Evolutionary conservation across 2,113 vertebrate genomes (phyloP).

Genomic region (Cyanoramphus novaezelandiae): DNA sequence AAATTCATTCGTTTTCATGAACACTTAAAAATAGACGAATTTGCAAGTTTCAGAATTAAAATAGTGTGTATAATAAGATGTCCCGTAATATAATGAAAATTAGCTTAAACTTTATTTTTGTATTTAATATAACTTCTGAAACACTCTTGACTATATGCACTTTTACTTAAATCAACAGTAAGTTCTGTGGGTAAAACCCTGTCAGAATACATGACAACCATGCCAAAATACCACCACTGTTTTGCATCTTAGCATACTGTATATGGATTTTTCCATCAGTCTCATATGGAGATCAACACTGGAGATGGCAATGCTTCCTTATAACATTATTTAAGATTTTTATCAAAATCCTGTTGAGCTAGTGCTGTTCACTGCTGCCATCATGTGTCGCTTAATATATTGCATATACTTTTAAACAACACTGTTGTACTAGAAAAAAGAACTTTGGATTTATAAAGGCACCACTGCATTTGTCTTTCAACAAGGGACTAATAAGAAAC

Average conservation of each 20-base stretch:
- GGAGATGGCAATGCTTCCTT: not conserved
- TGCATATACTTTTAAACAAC: not conserved
- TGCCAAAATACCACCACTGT: not conserved
- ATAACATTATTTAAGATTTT: not conserved
- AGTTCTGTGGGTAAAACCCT: not conserved
- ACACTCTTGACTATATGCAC: not conserved
- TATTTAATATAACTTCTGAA: not conserved
- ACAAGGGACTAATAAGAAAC: not conserved
- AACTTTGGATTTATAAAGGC: not conserved
- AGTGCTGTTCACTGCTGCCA: constrained; percentile 48
- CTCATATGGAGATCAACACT: not conserved
- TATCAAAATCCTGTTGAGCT: not conserved
- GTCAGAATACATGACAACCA: not conserved
- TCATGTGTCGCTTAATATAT: constrained; percentile 38
- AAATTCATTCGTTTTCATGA: not conserved
- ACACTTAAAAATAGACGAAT: not conserved
- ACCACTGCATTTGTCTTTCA: not conserved
- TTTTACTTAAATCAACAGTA: not conserved
- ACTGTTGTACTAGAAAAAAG: not conserved
- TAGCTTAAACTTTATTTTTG: not conserved
- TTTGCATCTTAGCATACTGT: not conserved
- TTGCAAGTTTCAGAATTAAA: not conserved
- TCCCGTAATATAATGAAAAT: not conserved
- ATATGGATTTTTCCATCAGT: not conserved
- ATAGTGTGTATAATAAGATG: not conserved